A percentile compares a stretch with the other conserved stretches of the same genome.
phyloP scores from a whole-genome alignment of 2,113 vertebrate species.

The Holacanthus passer region DNA sequence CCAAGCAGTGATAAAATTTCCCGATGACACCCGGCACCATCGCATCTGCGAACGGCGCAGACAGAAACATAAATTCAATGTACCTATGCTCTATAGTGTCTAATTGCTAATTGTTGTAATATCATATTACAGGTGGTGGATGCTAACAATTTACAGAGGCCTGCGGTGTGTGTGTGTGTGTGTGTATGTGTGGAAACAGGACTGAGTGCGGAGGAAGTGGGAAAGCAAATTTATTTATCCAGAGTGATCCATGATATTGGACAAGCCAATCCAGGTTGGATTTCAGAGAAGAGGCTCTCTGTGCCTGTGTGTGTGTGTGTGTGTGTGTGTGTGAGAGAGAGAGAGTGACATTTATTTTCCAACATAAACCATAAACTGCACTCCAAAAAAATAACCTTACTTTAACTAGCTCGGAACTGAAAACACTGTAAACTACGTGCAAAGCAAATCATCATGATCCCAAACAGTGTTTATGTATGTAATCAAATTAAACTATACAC shows the following conservation, averaged over 20 bases:
- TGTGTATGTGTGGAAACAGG: conserved; percentile 2
- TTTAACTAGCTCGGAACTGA: background rate
- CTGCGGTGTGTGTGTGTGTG: conserved; percentile 30
- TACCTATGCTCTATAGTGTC: conserved; percentile 48
- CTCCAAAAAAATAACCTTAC: background rate
- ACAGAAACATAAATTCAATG: conserved; percentile 78
- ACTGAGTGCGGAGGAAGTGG: conserved; percentile 36
- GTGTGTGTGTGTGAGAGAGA: background rate
- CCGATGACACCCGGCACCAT: conserved; percentile 73
- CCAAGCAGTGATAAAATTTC: conserved; percentile 77
- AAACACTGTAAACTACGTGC: background rate
- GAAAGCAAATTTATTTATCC: conserved; percentile 66
- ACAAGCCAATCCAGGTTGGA: conserved; percentile 41
- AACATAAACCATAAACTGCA: conserved; percentile 6
- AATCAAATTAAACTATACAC: conserved; percentile 30
- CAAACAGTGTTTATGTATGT: background rate
- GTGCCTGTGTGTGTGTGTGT: background rate
- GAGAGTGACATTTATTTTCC: background rate
- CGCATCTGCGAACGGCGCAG: conserved; percentile 63
- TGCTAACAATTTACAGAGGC: conserved; percentile 55
- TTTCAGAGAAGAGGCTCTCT: conserved; percentile 48
- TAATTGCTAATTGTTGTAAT: conserved; percentile 82
- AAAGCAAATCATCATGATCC: conserved; percentile 29
- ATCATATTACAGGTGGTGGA: conserved; percentile 71
- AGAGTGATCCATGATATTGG: conserved; percentile 55